Base-by-base conservation (phyloP, 2,888 invertebrate species). In the Ormyrus pomaceus region DNA sequence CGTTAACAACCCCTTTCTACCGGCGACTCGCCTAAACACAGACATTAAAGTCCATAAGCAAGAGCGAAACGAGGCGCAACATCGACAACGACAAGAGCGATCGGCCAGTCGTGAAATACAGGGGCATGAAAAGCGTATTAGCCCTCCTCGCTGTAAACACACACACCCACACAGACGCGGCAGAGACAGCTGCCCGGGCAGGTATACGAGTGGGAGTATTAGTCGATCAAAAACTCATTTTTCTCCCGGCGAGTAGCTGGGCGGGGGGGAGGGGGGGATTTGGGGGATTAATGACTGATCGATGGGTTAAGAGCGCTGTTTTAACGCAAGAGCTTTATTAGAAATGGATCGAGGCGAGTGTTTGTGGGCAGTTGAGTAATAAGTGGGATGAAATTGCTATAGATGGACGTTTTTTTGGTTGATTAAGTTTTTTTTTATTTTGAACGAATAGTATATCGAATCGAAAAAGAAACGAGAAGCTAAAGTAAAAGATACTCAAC, bases 141-240 rank as follows among this genome's bases (percentile, higher is more conserved):
- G 58, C 77, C 71, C 19, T 6, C 69, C 62, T 5, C 19, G 1
- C 19, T 19, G 19, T 19, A 19, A 1, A 19, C 19, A 19, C 19
- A 19, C 19, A 19, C 1, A 19, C 19, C 19, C 19, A 13, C 5
- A 13, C 34, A 55, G 3, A 55, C 11, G 6, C 6, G 13, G 46
- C 34, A 45, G 11, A 8, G n/a, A 5, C n/a, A 5, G n/a, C 5
- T n/a, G 56, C 0, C 3, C 19, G 19, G 56, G 7, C 53, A n/a
- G 45, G 46, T 66, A 66, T 19, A 9, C 48, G 51, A n/a, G 5
- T 10, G 53, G 13, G 68, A 61, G 78, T 73, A 69, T 77, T 72
- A 70, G 80, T 81, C 77, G 74, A 81, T 81, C 78, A 81, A 81
- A 81, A 81, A 78, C 81, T 81, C 77, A 81, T 81, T 78, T 77